Evolutionary conservation across 2,888 invertebrate genomes (phyloP), one percentile per base, ranked within the genome.

Genomic region (Cantharis lateralis): DNA sequence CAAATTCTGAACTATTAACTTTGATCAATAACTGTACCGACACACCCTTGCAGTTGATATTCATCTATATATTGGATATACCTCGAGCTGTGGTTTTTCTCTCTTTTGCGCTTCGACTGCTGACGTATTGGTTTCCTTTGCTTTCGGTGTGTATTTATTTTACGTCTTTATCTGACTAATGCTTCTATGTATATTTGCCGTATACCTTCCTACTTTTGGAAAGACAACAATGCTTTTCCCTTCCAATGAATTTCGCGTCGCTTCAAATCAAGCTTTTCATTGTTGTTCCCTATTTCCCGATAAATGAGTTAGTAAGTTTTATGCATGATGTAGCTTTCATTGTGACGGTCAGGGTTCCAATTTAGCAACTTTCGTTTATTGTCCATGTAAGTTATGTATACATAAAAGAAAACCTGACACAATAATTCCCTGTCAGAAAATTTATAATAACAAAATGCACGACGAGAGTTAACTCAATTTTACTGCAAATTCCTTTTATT

Each of bases 241-340:
- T 70, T 70, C 32, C 16, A 32, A 63, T 62, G 68, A 71, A 72
- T 69, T 69, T 69, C 72, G 61, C 64, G 74, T 75, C 74, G 74
- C 71, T 74, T 69, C 68, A 72, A 75, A 77, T 74, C 66, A 63
- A 69, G 72, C 48, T 32, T 20, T n/a, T 70, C 62, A 77, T 77
- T 77, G 64, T 66, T 66, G 77, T 74, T 75, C 74, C 26, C 68
- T 66, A 74, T 74, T 74, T 75, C 72, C 77, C 18, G 71, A 77
- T 77, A 75, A 77, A 72, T 77, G 77, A 77, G 74, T 74, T 72
- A 32, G 74, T 63, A 77, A 74, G 64, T 72, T 75, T 77, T 74
- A 69, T 71, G 71, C 77, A 71, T 69, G 74, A 72, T 73, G 26
- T 64, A 61, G 5, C 72, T 64, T 75, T 77, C 74, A 72, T 77